Base-by-base conservation (phyloP, 2,797 vertebrate genomes). In the Streptopelia turtur region DNA sequence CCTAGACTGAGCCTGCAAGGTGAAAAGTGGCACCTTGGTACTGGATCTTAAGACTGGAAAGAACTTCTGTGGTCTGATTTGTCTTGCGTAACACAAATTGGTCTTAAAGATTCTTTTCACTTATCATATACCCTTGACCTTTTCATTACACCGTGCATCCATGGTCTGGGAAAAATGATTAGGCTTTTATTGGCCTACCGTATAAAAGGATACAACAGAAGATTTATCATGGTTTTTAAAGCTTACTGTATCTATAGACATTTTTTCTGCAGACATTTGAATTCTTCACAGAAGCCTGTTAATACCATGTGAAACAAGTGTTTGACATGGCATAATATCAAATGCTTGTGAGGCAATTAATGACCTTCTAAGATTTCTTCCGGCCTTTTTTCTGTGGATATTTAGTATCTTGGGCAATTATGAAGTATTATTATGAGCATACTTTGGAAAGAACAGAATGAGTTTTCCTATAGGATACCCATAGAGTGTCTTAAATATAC, bases 361-460 rank as follows among this genome's bases (percentile, higher is more conserved):
- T 82, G 10, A 50, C 16, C 6, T 37, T n/a, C 41, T 45, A 49
- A 43, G 35, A 27, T 16, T 52, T 47, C 28, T 64, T 16, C 6
- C 6, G 24, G 24, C 6, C 3, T 47, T 47, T 23, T 6, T 77
- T n/a, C 6, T 65, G 7, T 68, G 21, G 16, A 33, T 83, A 52
- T 56, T 81, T 27, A 20, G 7, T 0, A 5, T 86, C 6, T 41
- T 1, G 1, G 6, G 23, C 5, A 8, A 25, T 47, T 83, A 5
- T 0, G 2, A 61, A 9, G 2, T n/a, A 14, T 23, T 66, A 30
- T 6, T 37, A n/a, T 15, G 7, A 60, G 1, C 25, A 6, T 3
- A 2, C 3, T 21, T 33, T 3, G 8, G 41, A 50, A 87, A 25
- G 31, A 65, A 23, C 10, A 45, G n/a, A 31, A 0, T 35, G 61